These are phyloP conservation scores for Oostethus manadensis DNA, from an alignment of 2,113 vertebrate genomes.

Conservation along the genomic window DNA sequence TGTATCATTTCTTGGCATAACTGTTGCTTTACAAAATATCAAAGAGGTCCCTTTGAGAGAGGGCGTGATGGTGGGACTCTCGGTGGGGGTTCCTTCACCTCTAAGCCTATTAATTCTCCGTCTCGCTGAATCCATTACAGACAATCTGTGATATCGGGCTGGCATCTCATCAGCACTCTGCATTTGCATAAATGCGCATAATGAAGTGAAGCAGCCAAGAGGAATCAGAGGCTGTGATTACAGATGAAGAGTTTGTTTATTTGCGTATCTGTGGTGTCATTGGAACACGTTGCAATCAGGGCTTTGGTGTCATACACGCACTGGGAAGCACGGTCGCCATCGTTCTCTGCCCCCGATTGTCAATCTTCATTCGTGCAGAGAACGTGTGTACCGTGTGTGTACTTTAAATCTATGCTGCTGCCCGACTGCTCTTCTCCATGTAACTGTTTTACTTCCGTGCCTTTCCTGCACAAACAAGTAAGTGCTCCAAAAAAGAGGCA, in stretches of 20 bases:
- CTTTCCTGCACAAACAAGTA: background rate
- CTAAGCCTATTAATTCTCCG: constrained; percentile 46
- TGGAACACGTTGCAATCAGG: constrained; percentile 27
- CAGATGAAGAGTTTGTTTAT: constrained; percentile 25
- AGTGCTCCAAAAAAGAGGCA: constrained; percentile 6
- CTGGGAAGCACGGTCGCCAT: constrained; percentile 11
- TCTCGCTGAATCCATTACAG: constrained; percentile 61
- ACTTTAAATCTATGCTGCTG: constrained; percentile 47
- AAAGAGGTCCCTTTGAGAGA: too few relatives aligned
- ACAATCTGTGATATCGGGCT: constrained; percentile 56
- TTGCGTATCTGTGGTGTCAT: constrained; percentile 37
- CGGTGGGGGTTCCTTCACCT: constrained; percentile 36
- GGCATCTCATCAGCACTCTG: constrained; percentile 54
- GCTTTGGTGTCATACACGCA: constrained; percentile 18
- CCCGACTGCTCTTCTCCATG: constrained; percentile 46
- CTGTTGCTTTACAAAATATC: too few relatives aligned
- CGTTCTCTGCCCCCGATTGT: constrained; percentile 36
- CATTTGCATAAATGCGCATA: constrained; percentile 64
- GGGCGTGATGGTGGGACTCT: background rate
- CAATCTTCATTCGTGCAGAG: constrained; percentile 62
- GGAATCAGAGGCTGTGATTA: constrained; percentile 43
- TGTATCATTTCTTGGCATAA: too few relatives aligned
- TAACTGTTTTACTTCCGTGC: constrained; percentile 22
- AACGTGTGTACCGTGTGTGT: constrained; percentile 30
- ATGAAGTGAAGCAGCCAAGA: constrained; percentile 51